phyloP scores from a whole-genome alignment of 2,888 invertebrate species.

The Drosophila glabriapex region DNA sequence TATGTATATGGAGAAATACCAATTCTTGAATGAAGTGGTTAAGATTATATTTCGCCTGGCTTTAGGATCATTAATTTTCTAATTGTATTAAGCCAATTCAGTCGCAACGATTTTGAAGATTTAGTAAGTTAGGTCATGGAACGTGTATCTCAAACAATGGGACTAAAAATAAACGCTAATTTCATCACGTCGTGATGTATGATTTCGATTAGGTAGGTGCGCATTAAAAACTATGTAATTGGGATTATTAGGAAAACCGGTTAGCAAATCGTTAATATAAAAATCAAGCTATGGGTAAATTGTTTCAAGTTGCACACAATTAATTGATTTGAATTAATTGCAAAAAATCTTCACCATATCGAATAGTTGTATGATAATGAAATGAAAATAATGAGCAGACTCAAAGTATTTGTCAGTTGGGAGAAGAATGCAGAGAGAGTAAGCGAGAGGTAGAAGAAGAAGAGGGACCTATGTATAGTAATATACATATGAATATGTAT shows the following conservation, averaged over 20 bases:
- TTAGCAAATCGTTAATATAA: constrained; percentile 54
- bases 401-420: constrained; percentile 35
- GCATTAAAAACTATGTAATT: constrained; percentile 38
- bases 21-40: background rate
- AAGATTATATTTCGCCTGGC: background rate
- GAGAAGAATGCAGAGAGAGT: constrained; percentile 57
- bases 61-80: background rate
- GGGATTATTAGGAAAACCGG: constrained; percentile 53
- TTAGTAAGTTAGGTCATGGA: constrained; percentile 74
- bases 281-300: constrained; percentile 18
- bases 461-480: constrained; percentile 31
- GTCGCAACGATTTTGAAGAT: constrained; percentile 3
- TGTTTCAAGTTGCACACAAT: constrained; percentile 14
- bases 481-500: constrained; percentile 13
- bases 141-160: constrained; percentile 59
- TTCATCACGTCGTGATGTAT: constrained; percentile 34
- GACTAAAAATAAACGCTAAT: constrained; percentile 60
- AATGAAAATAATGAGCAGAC: constrained; percentile 54
- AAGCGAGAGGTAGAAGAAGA: constrained; percentile 18
- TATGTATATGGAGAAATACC: background rate
- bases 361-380: too few relatives aligned
- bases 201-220: constrained; percentile 31
- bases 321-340: constrained; percentile 8
- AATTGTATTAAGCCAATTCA: constrained; percentile 21
- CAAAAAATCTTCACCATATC: background rate